These are phyloP conservation scores for Pentamera pediparva DNA, from an alignment of 53 echinoderm and acorn worm genomes.

Conservation along the genomic window DNA sequence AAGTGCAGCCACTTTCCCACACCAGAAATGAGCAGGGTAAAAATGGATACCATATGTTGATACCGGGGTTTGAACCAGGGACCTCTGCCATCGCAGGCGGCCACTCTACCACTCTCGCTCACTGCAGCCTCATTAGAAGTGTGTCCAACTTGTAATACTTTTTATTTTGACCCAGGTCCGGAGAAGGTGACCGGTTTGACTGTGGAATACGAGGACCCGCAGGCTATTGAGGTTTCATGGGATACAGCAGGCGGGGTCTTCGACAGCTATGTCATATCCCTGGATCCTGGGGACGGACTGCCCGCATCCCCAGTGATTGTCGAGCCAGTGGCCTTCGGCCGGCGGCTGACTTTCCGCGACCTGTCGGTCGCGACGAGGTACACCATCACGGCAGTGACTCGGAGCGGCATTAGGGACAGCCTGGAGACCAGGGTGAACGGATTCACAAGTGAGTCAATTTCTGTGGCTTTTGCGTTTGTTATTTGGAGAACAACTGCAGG, in stretches of 20 bases:
- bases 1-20: no score
- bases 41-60: no score
- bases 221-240: conserved; percentile 41
- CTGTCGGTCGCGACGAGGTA: conserved; percentile 50
- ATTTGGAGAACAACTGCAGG: no score
- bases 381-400: conserved; percentile 27
- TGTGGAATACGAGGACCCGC: neutral
- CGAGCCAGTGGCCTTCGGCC: neutral
- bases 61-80: no score
- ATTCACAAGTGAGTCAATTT: conserved; percentile 19
- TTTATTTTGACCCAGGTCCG: no score
- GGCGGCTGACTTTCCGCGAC: conserved; percentile 13
- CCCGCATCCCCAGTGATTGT: conserved; percentile 32
- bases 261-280: conserved; percentile 32
- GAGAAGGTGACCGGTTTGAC: neutral
- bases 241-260: conserved; percentile 33
- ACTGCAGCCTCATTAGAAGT: no score
- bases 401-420: conserved; percentile 1
- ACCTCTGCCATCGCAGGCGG: no score
- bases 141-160: no score
- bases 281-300: conserved; percentile 34
- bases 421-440: neutral
- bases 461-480: no score
- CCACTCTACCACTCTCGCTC: no score
- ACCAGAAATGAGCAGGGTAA: no score